Conservation (phyloP, 2,113 vertebrate species). For the Anguilla rostrata region DNA sequence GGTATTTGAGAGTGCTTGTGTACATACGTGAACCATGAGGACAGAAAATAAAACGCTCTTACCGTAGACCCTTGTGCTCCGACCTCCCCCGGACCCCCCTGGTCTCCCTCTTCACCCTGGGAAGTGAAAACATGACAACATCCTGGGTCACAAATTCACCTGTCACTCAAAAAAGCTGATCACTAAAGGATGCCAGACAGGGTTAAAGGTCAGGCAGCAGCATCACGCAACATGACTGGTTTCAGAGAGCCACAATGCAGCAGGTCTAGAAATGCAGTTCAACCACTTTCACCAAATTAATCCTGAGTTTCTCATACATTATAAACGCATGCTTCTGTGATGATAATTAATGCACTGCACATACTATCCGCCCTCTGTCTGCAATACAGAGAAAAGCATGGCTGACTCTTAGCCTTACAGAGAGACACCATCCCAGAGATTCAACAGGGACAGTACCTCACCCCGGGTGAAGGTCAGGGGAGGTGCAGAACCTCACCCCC, state of each 20-base stretch:
- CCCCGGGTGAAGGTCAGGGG: background rate
- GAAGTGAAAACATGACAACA: conserved; percentile 26
- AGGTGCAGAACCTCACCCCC: background rate
- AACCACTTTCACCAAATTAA: background rate
- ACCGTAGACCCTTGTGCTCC: conserved; percentile 88
- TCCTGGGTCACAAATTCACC: conserved; percentile 5
- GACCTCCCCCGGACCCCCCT: conserved; percentile 82
- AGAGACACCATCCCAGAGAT: background rate
- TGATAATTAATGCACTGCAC: background rate
- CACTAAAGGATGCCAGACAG: background rate
- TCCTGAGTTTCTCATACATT: background rate
- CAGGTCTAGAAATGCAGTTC: background rate
- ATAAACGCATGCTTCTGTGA: background rate
- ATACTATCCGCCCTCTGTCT: background rate
- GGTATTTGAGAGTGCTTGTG: background rate
- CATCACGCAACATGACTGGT: background rate
- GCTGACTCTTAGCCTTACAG: background rate
- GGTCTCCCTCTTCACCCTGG: conserved; percentile 93
- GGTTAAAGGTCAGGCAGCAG: background rate
- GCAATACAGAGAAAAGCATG: background rate
- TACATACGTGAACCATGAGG: background rate
- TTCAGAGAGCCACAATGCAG: background rate
- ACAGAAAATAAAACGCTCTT: conserved; percentile 57
- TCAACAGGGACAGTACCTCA: background rate
- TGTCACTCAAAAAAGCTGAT: background rate